phyloP scores from a whole-genome alignment of 2,888 invertebrate genomes.

The Xylophagus ater region DNA sequence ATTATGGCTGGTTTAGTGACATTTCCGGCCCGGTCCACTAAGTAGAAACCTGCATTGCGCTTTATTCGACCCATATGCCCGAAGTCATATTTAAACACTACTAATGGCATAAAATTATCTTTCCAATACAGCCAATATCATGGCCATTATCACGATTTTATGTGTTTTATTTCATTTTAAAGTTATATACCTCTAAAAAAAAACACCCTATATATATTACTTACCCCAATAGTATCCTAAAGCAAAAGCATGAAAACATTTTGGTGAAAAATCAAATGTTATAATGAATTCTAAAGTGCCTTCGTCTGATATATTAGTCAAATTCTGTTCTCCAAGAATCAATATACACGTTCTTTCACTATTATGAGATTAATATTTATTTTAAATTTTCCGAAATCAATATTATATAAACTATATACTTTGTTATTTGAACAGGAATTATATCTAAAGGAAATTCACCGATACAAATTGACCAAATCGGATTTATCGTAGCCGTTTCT shows the following conservation, averaged over 20 bases:
- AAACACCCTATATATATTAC: conserved; percentile 18
- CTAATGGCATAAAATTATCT: not conserved
- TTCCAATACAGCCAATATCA: no score
- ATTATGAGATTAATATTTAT: conserved; percentile 20
- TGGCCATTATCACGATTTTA: no score
- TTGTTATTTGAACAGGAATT: conserved; percentile 34
- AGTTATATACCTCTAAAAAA: not conserved
- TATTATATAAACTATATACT: conserved; percentile 21
- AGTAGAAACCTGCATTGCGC: no score
- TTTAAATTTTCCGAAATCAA: not conserved
- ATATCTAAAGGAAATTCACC: conserved; percentile 49
- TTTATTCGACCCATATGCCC: no score
- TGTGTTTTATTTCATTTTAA: not conserved
- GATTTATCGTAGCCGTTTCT: conserved; percentile 41
- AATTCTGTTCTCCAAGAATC: conserved; percentile 72
- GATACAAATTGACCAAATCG: conserved; percentile 47
- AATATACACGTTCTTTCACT: conserved; percentile 61
- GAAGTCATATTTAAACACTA: not conserved
- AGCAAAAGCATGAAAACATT: conserved; percentile 61
- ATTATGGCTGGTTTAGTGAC: no score
- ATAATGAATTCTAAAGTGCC: conserved; percentile 74
- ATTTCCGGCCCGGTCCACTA: no score
- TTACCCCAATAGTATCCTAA: conserved; percentile 59
- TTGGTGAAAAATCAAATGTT: conserved; percentile 72
- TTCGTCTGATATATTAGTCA: conserved; percentile 68